phyloP scores from a whole-genome alignment of 2,888 invertebrate genomes.

The Macaria notata region DNA sequence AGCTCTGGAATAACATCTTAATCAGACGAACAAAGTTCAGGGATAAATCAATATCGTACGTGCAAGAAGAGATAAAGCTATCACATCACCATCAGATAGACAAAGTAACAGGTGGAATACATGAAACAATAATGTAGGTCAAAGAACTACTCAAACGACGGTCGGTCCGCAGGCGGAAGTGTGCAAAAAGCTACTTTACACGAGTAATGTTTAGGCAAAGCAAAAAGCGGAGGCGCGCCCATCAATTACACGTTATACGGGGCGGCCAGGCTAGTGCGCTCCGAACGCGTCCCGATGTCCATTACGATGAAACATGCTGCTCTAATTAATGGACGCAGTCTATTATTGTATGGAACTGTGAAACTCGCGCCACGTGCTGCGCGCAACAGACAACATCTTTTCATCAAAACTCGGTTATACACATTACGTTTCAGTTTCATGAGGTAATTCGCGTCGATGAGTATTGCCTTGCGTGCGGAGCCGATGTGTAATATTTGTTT shows the following conservation, averaged over 20 bases:
- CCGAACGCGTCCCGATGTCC: slow-evolving; percentile 59
- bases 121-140: slow-evolving; percentile 9
- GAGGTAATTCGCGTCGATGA: slow-evolving; percentile 12
- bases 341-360: slow-evolving; percentile 60
- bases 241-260: slow-evolving; percentile 49
- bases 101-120: neutral
- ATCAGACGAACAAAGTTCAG: slow-evolving; percentile 1
- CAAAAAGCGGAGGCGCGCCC: slow-evolving; percentile 47
- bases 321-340: slow-evolving; percentile 73
- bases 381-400: slow-evolving; percentile 24
- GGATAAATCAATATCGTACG: slow-evolving; percentile 1
- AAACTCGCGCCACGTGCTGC: slow-evolving; percentile 45
- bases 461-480: slow-evolving; percentile 8
- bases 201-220: slow-evolving; percentile 45
- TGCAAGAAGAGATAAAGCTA: neutral
- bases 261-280: slow-evolving; percentile 24
- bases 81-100: neutral
- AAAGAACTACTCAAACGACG: slow-evolving; percentile 16
- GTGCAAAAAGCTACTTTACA: slow-evolving; percentile 34
- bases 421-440: slow-evolving; percentile 16
- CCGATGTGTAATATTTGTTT: slow-evolving; percentile 20
- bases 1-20: slow-evolving; percentile 11
- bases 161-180: slow-evolving; percentile 27
- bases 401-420: slow-evolving; percentile 19
- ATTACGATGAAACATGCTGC: slow-evolving; percentile 73